A percentile compares a stretch with the other conserved stretches of the same genome.
Conservation (phyloP, 1,140 invertebrate genomes). For the Archivesica marissinica region DNA sequence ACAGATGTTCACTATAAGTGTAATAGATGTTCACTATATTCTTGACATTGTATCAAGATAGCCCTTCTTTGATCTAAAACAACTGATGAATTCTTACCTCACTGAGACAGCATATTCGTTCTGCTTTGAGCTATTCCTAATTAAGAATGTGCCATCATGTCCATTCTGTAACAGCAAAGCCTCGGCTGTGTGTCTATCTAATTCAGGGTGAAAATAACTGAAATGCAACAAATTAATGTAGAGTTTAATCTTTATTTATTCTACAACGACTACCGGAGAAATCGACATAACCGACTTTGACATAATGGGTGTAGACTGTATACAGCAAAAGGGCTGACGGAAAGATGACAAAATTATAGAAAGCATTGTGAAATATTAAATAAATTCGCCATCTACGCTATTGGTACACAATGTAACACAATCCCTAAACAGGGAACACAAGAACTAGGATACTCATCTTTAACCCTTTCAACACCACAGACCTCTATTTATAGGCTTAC, state of each 20-base stretch:
- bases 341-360: not conserved
- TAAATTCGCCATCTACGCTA: not conserved
- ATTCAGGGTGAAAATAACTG: conserved; percentile 74
- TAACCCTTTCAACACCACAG: no score
- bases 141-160: conserved; percentile 77
- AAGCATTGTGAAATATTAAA: not conserved
- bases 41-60: no score
- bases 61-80: not conserved
- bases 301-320: not conserved
- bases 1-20: no score
- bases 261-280: not conserved
- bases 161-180: conserved; percentile 80
- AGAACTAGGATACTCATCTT: no score
- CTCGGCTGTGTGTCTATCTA: conserved; percentile 77
- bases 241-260: not conserved
- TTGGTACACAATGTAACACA: not conserved
- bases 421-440: no score
- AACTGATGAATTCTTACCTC: conserved; percentile 61
- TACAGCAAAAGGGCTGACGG: not conserved
- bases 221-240: not conserved
- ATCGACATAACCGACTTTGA: no score
- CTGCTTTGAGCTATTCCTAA: conserved; percentile 75
- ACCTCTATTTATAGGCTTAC: no score
- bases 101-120: conserved; percentile 78
- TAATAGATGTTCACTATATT: no score